These are phyloP conservation scores for Linnaemya tessellans DNA, from an alignment of 2,888 invertebrate species.

Conservation along the genomic window DNA sequence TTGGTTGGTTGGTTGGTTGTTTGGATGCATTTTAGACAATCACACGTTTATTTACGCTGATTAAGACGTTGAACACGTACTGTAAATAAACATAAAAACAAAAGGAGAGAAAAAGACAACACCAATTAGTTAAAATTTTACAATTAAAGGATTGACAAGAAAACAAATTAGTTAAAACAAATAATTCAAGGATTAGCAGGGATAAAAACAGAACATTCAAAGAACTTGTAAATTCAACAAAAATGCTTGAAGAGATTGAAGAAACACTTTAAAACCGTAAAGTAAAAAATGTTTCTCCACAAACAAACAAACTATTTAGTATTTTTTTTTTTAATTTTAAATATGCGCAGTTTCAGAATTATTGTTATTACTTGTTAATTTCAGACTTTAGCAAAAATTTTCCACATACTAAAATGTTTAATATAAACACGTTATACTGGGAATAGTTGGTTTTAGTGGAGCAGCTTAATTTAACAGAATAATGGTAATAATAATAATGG, in stretches of 20 bases:
- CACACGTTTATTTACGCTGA: slow-evolving; percentile 85
- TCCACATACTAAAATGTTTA: slow-evolving; percentile 10
- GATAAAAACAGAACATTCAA: slow-evolving; percentile 61
- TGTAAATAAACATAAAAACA: slow-evolving; percentile 85
- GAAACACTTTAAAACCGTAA: neutral
- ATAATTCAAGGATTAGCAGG: slow-evolving; percentile 48
- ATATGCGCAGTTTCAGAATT: neutral
- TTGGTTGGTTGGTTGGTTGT: slow-evolving; percentile 67
- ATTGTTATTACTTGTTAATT: neutral
- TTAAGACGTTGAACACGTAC: slow-evolving; percentile 96
- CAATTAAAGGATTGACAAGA: slow-evolving; percentile 49
- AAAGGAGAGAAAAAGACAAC: slow-evolving; percentile 74
- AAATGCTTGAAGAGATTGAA: neutral
- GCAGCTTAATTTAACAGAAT: slow-evolving; percentile 36
- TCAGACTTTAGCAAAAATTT: neutral
- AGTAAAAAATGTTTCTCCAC: neutral
- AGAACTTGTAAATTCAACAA: neutral
- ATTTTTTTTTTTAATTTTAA: neutral
- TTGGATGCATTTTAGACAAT: slow-evolving; percentile 73
- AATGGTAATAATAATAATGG: slow-evolving; percentile 9
- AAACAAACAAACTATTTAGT: neutral
- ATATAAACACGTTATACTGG: neutral
- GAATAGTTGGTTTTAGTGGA: slow-evolving; percentile 54
- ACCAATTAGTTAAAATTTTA: slow-evolving; percentile 74
- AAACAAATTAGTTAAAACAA: slow-evolving; percentile 23